Base-by-base conservation (phyloP, 2,888 invertebrate species). In the Eilema sororculum region DNA sequence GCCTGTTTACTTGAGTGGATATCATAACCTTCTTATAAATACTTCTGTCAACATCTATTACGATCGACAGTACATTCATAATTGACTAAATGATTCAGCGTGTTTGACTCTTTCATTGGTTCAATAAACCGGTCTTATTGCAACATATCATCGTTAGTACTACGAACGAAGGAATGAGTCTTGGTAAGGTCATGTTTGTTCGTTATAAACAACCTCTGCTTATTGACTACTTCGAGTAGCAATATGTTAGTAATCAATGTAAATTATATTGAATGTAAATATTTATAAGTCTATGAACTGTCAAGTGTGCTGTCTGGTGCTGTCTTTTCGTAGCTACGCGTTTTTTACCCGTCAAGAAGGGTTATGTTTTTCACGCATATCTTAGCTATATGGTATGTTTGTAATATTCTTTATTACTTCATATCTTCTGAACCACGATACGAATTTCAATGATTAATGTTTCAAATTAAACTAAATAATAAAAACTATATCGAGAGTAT, bases 81-180 rank as follows among this genome's bases (percentile, higher is more conserved):
- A 74, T 69, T 74, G 68, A 24, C 64, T 72, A 73, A 67, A 76
- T 71, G 67, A 46, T 70, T 22, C 63, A 67, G 67, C 72, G 75
- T 69, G 65, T 81, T 80, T 71, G 80, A 71, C 25, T 64, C 83
- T 79, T 84, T 84, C 81, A 83, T 82, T 82, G 81, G 74, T 77
- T 76, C 72, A 80, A 71, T 84, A 75, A 84, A 74, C 80, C 80
- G 75, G 78, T 79, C 60, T 67, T 9, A 71, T 81, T 83, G 81
- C 84, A 77, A 78, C 70, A 74, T 64, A 56, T 71, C n/a, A 71
- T 30, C 61, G 24, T 58, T 22, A 28, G 25, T 41, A 69, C 68
- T 64, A 63, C 65, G 5, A 69, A 33, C 68, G 66, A 65, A 64
- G 28, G 41, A 25, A 65, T 63, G 67, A 68, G 41, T 3, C 56